Percentiles rank a stretch among this genome's conserved stretches.
These are phyloP conservation scores for Plectus sambesii DNA, from an alignment of 1,140 invertebrate genomes.

Conservation along the genomic window DNA sequence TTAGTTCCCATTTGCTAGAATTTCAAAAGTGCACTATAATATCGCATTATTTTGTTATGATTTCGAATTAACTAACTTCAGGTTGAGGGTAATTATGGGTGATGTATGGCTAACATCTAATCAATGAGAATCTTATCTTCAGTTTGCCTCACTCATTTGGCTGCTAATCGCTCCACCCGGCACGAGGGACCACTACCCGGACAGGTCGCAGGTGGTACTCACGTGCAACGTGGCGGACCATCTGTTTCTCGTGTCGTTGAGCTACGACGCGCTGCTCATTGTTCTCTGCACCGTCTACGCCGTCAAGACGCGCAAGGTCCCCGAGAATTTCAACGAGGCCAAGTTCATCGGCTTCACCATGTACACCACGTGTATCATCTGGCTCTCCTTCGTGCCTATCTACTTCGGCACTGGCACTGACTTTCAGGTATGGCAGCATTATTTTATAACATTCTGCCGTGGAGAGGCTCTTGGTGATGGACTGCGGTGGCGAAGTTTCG, in stretches of 20 bases:
- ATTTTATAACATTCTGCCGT: not conserved
- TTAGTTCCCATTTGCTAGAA: no score
- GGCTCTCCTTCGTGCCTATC: conserved; percentile 63
- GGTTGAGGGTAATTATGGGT: no score
- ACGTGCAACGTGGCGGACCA: conserved; percentile 61
- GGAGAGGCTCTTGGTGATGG: conserved; percentile 9
- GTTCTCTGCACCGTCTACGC: conserved; percentile 63
- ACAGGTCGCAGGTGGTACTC: conserved; percentile 51
- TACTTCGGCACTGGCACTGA: conserved; percentile 55
- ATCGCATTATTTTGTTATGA: conserved; percentile 1
- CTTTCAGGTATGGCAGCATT: conserved; percentile 49
- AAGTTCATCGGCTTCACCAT: conserved; percentile 64
- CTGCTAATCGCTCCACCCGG: conserved; percentile 56
- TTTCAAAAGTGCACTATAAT: not conserved
- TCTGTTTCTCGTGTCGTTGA: conserved; percentile 60
- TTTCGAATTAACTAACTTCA: conserved; percentile 8
- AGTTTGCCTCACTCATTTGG: conserved; percentile 56
- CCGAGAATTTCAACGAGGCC: conserved; percentile 61
- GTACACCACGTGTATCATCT: conserved; percentile 66
- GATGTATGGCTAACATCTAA: no score
- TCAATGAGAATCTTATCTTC: no score
- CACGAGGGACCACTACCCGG: conserved; percentile 48
- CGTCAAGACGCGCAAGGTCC: conserved; percentile 62
- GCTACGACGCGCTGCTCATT: conserved; percentile 63
- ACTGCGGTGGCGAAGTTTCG: no score